A percentile compares a stretch with the other conserved stretches of the same genome.
Conservation (phyloP, 1,140 invertebrate genomes). For the Caenorhabditis latens region DNA sequence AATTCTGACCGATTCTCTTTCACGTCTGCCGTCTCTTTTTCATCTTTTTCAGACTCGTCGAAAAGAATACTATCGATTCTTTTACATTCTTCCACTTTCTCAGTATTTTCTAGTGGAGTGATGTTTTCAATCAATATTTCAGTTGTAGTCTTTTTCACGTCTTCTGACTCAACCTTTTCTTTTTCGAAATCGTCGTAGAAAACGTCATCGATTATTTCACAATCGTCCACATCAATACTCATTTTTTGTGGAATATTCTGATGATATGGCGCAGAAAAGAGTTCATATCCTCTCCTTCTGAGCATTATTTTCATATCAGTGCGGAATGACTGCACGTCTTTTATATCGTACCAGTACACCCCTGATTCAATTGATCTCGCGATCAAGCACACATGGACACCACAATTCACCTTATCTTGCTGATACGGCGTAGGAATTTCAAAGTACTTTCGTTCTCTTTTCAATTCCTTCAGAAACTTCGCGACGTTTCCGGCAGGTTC, state of each 20-base stretch:
- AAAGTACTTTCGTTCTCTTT: background rate
- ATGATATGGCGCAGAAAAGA: background rate
- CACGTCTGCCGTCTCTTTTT: background rate
- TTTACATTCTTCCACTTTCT: too few species aligned
- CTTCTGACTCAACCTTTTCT: background rate
- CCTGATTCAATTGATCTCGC: background rate
- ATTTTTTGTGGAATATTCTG: too few species aligned
- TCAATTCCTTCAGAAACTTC: background rate
- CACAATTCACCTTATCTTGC: background rate
- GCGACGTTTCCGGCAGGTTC: background rate
- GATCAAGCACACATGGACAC: background rate
- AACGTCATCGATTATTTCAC: too few species aligned
- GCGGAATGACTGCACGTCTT: background rate
- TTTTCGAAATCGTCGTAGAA: too few species aligned
- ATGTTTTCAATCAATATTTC: too few species aligned
- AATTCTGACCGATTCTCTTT: background rate
- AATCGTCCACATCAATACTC: too few species aligned
- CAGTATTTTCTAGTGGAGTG: too few species aligned
- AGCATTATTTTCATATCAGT: background rate
- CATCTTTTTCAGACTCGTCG: background rate
- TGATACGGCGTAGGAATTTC: background rate
- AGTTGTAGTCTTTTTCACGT: background rate
- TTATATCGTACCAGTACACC: background rate
- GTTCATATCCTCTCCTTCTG: background rate
- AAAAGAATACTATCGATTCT: too few species aligned